Conservation (phyloP, 2,113 vertebrate species). For the Aplodontia rufa region DNA sequence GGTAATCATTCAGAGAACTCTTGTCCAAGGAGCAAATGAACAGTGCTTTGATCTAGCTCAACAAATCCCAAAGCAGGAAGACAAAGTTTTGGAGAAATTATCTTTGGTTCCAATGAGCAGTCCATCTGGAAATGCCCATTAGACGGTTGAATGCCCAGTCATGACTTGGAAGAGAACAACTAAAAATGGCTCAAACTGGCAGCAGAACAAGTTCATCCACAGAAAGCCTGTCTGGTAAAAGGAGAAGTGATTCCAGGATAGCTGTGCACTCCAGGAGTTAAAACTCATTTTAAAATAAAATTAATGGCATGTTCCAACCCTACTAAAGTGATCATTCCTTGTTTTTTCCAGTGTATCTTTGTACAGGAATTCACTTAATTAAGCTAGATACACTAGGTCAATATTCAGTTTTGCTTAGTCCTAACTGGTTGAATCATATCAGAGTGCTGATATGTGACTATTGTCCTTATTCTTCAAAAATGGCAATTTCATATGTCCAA, state of each 20-base stretch:
- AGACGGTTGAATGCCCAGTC: not conserved
- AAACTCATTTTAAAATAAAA: not conserved
- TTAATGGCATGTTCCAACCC: not conserved
- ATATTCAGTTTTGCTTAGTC: not conserved
- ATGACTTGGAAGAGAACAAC: not conserved
- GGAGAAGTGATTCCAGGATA: not conserved
- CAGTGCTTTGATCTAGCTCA: not conserved
- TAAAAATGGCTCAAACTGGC: not conserved
- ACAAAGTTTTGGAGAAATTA: not conserved
- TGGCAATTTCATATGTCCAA: not conserved
- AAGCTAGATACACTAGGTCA: not conserved
- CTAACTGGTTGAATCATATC: not conserved
- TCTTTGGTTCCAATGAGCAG: not conserved
- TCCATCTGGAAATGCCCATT: not conserved
- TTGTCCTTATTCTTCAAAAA: not conserved
- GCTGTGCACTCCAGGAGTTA: not conserved
- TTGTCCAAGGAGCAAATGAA: not conserved
- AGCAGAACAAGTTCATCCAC: not conserved
- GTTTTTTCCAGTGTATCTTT: not conserved
- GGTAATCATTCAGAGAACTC: not conserved
- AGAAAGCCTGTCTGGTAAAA: not conserved
- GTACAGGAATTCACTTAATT: not conserved
- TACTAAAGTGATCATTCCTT: not conserved
- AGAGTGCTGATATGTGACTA: not conserved
- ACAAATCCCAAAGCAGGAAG: not conserved